phyloP scores from a whole-genome alignment of 2,888 invertebrate genomes.

The Mystacides longicornis region DNA sequence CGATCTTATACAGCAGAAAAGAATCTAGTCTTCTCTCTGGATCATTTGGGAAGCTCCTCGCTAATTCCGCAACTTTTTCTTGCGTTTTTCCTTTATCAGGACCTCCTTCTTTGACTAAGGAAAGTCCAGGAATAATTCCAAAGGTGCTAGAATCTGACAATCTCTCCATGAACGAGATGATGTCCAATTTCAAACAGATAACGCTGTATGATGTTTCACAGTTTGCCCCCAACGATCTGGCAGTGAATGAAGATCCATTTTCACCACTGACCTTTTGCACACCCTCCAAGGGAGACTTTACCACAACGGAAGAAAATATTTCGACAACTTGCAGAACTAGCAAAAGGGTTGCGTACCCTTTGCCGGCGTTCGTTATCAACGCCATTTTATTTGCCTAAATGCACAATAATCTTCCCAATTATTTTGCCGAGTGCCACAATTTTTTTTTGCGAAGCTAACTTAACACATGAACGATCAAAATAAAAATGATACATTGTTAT shows the following conservation, averaged over 20 bases:
- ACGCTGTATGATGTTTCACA: constrained; percentile 45
- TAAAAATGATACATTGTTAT: constrained; percentile 18
- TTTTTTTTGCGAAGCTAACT: not conserved
- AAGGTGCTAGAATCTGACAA: constrained; percentile 63
- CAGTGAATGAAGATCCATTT: not conserved
- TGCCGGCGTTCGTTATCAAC: constrained; percentile 11
- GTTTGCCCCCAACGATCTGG: constrained; percentile 18
- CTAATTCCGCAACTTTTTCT: constrained; percentile 61
- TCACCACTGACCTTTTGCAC: not conserved
- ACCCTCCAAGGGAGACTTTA: not conserved
- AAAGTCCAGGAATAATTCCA: constrained; percentile 64
- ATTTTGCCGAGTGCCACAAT: not conserved
- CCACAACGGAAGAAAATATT: constrained; percentile 11
- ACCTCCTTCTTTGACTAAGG: constrained; percentile 60
- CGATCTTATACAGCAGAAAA: constrained; percentile 61
- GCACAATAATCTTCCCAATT: not conserved
- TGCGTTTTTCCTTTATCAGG: constrained; percentile 42
- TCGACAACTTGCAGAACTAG: constrained; percentile 18
- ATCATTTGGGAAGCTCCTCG: constrained; percentile 70
- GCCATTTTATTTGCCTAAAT: constrained; percentile 10
- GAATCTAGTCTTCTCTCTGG: constrained; percentile 68
- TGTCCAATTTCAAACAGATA: constrained; percentile 71
- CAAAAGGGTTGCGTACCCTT: constrained; percentile 9
- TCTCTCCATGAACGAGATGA: constrained; percentile 67
- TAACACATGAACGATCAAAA: constrained; percentile 8